Evolutionary conservation across 2,888 invertebrate genomes (phyloP).

Genomic region (Dendrolimus pini): DNA sequence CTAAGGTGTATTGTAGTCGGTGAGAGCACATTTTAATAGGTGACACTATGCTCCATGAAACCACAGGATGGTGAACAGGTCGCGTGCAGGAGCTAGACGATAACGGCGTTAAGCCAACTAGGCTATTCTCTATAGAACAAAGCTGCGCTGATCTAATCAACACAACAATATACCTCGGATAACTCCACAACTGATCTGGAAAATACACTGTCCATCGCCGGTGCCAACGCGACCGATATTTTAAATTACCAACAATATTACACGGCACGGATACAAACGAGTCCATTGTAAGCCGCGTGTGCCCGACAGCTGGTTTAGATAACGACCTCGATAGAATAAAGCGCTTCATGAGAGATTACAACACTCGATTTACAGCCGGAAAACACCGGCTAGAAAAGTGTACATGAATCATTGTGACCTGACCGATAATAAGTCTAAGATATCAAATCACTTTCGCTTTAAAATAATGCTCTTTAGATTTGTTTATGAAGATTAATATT

Average conservation of each 20-base stretch:
- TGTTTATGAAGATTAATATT: neutral
- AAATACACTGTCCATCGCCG: constrained; percentile 45
- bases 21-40: neutral
- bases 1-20: constrained; percentile 17
- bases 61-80: constrained; percentile 39
- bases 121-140: constrained; percentile 59
- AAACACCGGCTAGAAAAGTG: no score
- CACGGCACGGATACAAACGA: constrained; percentile 60
- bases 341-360: constrained; percentile 47
- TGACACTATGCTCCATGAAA: constrained; percentile 16
- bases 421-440: no score
- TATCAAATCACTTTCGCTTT: no score
- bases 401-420: no score
- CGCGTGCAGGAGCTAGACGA: constrained; percentile 49
- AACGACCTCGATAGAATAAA: constrained; percentile 66
- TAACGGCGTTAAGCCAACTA: constrained; percentile 35
- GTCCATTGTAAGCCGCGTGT: constrained; percentile 62
- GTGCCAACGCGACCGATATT: constrained; percentile 56
- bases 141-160: constrained; percentile 70
- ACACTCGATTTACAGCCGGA: neutral
- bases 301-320: constrained; percentile 70
- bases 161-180: constrained; percentile 67
- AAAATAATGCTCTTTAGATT: no score
- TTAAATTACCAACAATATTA: constrained; percentile 73
- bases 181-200: constrained; percentile 55